phyloP scores from a whole-genome alignment of 2,113 vertebrate genomes.

The Indicator indicator region DNA sequence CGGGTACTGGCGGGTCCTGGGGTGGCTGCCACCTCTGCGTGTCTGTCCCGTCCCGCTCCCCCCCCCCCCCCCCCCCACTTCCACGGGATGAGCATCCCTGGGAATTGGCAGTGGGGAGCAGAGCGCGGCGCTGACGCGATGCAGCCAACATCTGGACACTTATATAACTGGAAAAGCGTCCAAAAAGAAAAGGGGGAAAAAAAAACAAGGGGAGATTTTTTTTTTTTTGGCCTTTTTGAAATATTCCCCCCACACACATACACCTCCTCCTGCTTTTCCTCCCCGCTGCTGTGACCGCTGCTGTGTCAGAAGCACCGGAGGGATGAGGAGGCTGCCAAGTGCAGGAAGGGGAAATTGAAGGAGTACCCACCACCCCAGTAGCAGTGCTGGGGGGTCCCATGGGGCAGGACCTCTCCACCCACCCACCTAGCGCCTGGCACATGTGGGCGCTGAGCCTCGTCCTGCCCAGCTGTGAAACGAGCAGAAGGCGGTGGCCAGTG shows the following conservation, averaged over 20 bases:
- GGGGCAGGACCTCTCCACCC: not conserved
- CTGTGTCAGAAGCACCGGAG: not conserved
- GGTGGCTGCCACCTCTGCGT: not conserved
- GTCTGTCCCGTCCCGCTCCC: not conserved
- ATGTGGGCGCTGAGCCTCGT: not conserved
- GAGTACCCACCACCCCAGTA: not conserved
- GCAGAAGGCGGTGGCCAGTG: not conserved
- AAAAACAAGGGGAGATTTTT: not conserved
- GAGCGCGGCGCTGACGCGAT: conserved; percentile 16
- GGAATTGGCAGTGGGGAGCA: conserved; percentile 41
- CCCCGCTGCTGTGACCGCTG: not conserved
- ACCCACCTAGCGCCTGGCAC: not conserved
- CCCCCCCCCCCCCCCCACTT: not conserved
- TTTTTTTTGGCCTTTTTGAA: not conserved
- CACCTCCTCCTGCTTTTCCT: not conserved
- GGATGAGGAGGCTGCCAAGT: not conserved
- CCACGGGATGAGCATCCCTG: conserved; percentile 19
- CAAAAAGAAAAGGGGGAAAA: not conserved
- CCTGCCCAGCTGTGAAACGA: not conserved
- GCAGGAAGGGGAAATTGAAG: not conserved
- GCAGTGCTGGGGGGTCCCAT: not conserved
- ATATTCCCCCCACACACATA: not conserved
- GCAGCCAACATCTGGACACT: conserved; percentile 47
- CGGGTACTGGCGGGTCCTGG: not conserved
- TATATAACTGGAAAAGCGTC: conserved; percentile 44